These are phyloP conservation scores for Bursaphelenchus okinawaensis DNA, from an alignment of 2,888 invertebrate species.

Conservation along the genomic window DNA sequence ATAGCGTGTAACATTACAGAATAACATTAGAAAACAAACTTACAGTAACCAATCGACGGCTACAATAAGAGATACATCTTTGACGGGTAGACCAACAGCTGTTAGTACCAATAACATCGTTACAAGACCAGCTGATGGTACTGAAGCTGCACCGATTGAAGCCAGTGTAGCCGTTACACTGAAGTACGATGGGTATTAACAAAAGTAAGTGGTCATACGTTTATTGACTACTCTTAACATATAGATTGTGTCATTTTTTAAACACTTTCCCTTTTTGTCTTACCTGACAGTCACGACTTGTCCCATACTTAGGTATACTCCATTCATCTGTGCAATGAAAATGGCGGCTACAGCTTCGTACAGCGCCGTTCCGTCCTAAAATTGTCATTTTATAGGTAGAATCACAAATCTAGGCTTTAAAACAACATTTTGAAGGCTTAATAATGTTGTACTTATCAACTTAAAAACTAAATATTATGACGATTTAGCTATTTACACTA, in stretches of 20 bases:
- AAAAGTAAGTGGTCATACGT: too few species aligned
- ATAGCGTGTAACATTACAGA: too few species aligned
- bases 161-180: slow-evolving; percentile 93
- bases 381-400: background rate
- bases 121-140: slow-evolving; percentile 62
- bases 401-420: background rate
- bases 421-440: too few species aligned
- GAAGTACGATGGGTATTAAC: slow-evolving; percentile 21
- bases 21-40: slow-evolving; percentile 43
- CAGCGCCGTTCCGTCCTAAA: slow-evolving; percentile 61
- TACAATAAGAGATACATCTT: slow-evolving; percentile 61
- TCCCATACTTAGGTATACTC: slow-evolving; percentile 72
- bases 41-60: slow-evolving; percentile 63
- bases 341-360: slow-evolving; percentile 81
- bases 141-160: slow-evolving; percentile 95
- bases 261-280: too few species aligned
- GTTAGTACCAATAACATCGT: slow-evolving; percentile 61
- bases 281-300: slow-evolving; percentile 73
- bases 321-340: slow-evolving; percentile 82
- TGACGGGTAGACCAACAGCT: slow-evolving; percentile 61
- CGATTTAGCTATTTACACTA: background rate
- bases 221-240: too few species aligned
- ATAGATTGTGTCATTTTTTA: too few species aligned
- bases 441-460: too few species aligned
- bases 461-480: background rate